Evolutionary conservation across 2,113 vertebrate genomes (phyloP).

Genomic region (Silurus glanis): DNA sequence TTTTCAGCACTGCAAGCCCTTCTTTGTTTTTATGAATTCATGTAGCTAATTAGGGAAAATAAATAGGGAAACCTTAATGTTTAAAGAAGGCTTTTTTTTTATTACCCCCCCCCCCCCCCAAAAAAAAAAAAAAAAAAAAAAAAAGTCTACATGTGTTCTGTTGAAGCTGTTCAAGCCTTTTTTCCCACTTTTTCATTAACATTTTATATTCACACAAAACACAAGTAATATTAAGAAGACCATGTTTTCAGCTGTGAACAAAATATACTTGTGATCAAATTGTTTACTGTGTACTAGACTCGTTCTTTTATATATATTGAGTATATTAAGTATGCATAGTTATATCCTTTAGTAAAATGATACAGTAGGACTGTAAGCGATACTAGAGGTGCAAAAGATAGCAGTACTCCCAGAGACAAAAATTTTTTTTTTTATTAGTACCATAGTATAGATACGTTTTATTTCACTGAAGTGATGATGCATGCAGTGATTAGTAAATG

Average conservation of each 20-base stretch:
- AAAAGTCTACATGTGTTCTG: neutral
- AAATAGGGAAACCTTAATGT: neutral
- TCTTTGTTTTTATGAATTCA: neutral
- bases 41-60: neutral
- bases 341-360: neutral
- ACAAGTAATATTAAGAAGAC: neutral
- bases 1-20: neutral
- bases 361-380: neutral
- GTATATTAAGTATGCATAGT: neutral
- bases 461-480: neutral
- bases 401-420: neutral
- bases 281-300: too few species aligned
- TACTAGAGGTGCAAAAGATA: neutral
- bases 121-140: too few species aligned
- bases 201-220: neutral
- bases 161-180: neutral
- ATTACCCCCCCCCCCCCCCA: too few species aligned
- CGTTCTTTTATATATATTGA: neutral
- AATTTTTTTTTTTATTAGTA: neutral
- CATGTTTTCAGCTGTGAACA: neutral
- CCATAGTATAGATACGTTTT: neutral
- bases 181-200: neutral
- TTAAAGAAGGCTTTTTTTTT: neutral
- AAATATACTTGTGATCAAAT: neutral
- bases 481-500: too few species aligned